Evolutionary conservation across 2,113 vertebrate genomes (phyloP), one percentile per base, ranked within the genome.

Genomic region (Sapayoa aenigma): DNA sequence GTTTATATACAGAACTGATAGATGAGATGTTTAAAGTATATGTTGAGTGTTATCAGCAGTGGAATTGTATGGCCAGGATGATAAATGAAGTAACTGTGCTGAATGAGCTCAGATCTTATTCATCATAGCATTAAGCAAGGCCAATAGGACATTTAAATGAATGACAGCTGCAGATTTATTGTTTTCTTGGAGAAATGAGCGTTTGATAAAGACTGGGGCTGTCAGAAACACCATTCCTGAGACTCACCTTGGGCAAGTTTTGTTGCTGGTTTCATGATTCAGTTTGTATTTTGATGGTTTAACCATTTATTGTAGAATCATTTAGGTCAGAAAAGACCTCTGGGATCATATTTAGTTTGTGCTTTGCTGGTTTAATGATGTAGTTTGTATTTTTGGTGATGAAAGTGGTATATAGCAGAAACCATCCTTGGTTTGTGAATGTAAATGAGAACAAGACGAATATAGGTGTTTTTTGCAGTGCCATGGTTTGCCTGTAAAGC

Each of bases 31-130:
- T 91, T 75, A 37, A 72, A 84, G 42, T 50, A 3, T 4, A 15
- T 25, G 12, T 6, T 52, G 94, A 72, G 69, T 31, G 87, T 94
- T 96, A 84, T 87, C 95, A 58, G 91, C 53, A 15, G 77, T 0
- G 0, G 9, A 53, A 59, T 47, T 58, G 69, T 27, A 7, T 10
- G 60, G 73, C 24, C 0, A 0, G 49, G 66, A 91, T 95, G 94
- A 97, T 84, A 89, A 73, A 96, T 92, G 89, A 93, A 63, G 93
- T 94, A 95, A 79, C 65, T 46, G 62, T 16, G 49, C 78, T 76
- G 65, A 87, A 90, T 14, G 92, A 72, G 49, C 95, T 55, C 74
- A 5, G 8, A 37, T 82, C 87, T 78, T 65, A 87, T 90, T 47
- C 66, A 59, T 96, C 87, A 84, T 47, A 4, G 3, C 2, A 1